A percentile compares a stretch with the other conserved stretches of the same genome.
Evolutionary conservation across 2,797 vertebrate genomes (phyloP).

Genomic region (Erpetoichthys calabaricus): DNA sequence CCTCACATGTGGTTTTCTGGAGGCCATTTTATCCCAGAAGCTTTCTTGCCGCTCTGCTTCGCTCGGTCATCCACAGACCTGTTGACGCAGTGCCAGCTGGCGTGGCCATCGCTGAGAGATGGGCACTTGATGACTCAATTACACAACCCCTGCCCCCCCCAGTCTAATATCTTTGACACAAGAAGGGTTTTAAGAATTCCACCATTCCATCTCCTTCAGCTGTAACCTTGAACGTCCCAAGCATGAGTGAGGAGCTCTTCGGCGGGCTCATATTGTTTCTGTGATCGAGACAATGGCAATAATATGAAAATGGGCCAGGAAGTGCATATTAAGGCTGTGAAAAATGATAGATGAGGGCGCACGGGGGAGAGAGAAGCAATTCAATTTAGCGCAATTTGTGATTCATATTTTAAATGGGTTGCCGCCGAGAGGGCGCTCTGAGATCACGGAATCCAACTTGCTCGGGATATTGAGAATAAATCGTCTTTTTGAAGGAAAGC

Average conservation of each 20-base stretch:
- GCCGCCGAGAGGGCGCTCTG: background rate
- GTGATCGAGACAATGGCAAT: background rate
- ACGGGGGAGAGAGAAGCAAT: background rate
- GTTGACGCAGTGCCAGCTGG: too few relatives aligned
- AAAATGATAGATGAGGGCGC: background rate
- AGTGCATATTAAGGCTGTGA: background rate
- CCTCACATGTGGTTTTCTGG: too few relatives aligned
- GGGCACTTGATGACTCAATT: too few relatives aligned
- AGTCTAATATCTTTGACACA: too few relatives aligned
- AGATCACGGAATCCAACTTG: too few relatives aligned
- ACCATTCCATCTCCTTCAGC: background rate
- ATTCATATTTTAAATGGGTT: slow-evolving; percentile 1
- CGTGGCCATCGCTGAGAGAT: too few relatives aligned
- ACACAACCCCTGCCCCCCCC: too few relatives aligned
- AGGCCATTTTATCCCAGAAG: too few relatives aligned
- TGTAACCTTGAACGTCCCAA: background rate
- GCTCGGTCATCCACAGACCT: too few relatives aligned
- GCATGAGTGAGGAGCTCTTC: background rate
- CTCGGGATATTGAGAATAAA: too few relatives aligned
- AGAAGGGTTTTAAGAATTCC: background rate
- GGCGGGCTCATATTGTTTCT: background rate
- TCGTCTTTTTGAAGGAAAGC: too few relatives aligned
- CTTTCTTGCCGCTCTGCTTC: too few relatives aligned
- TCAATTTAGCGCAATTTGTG: background rate
- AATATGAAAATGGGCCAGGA: background rate